Evolutionary conservation across 2,113 vertebrate species (phyloP), one percentile per base, ranked within the genome.

Genomic region (Takifugu flavidus): DNA sequence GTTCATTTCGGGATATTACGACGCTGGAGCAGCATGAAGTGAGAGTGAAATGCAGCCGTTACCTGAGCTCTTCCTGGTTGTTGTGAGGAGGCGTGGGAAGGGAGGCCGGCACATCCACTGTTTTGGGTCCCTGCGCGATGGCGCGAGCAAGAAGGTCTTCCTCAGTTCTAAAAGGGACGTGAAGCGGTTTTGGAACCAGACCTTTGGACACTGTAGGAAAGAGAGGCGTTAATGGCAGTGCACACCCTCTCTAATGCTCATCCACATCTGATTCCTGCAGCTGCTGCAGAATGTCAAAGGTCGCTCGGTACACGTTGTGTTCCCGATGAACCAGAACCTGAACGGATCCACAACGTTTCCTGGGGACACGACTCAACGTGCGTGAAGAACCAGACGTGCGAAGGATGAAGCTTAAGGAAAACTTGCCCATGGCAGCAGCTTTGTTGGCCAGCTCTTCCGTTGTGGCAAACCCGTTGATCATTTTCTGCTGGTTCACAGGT

Each of bases 31-130:
- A 26, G 11, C 26, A 51, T 11, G 20, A n/a, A 50, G 5, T 15
- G 5, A 29, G n/a, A 70, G 47, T 43, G 20, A 55, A n/a, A 43
- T 31, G 51, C 13, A 34, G 20, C 11, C 0, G 0, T 46, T 78
- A 98, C 97, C 97, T 94, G 69, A 98, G 82, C 72, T 99, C 97
- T 80, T 99, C 97, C 77, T 99, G 97, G 80, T 96, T 97, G 83
- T 95, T 99, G 82, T 99, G 97, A 49, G 97, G 97, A 42, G 97
- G 97, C 3, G 97, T 99, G 29, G 97, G 97, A 44, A 99, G 94
- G 0, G 97, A 99, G 54, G 96, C 95, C 6, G 96, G 97, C 59
- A 99, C 96, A 65, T 99, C 96, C 42, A 99, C 95, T 0, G 94
- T 94, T 92, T 96, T 96, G 14, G 97, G 94, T 69, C 95, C 96